Base-by-base conservation (phyloP, 2,888 invertebrate species). In the Campoletis raptor region DNA sequence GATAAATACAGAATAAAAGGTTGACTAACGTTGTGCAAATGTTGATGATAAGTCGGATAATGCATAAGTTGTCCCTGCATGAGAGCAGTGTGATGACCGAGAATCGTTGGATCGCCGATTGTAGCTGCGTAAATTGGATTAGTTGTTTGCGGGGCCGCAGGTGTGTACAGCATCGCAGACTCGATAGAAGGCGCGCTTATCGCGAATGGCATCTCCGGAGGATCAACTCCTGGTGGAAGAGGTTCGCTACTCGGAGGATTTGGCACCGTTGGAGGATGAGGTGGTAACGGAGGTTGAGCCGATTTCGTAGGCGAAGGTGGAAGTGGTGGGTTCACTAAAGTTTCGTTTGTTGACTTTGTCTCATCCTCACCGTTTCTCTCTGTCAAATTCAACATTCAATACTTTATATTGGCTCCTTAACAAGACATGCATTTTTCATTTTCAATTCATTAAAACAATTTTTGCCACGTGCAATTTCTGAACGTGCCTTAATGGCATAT, bases 181-280 rank as follows among this genome's bases (percentile, higher is more conserved):
- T 93, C 92, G 15, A 93, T 86, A 4, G 92, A 90, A 5, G 92
- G 89, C 9, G 92, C 91, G 12, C 92, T 90, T 9, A 93, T 85
- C 8, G 92, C 83, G 64, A 93, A 94, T 1, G 94, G 91, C 66
- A 94, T 90, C 73, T 95, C 95, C 2, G 94, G 92, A 9, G 94
- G 92, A 89, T 96, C 96, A 0, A 95, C 95, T 5, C 95, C 95
- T 9, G 95, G 95, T 21, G 95, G 95, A n/a, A 95, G 90, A 18
- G 95, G 95, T 90, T 96, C 95, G 42, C 83, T 89, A 45, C 84
- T 91, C 18, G 91, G 84, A 9, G 90, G 87, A 61, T 85, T 92
- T 1, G 90, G 79, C 9, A 86, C 88, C 12, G 87, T 73, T 36
- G 91, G 88, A 52, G 90, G 89, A 72, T 85, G 87, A 10, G 87